phyloP scores from a whole-genome alignment of 2,888 invertebrate species.

The Gisinianus flammeolus region DNA sequence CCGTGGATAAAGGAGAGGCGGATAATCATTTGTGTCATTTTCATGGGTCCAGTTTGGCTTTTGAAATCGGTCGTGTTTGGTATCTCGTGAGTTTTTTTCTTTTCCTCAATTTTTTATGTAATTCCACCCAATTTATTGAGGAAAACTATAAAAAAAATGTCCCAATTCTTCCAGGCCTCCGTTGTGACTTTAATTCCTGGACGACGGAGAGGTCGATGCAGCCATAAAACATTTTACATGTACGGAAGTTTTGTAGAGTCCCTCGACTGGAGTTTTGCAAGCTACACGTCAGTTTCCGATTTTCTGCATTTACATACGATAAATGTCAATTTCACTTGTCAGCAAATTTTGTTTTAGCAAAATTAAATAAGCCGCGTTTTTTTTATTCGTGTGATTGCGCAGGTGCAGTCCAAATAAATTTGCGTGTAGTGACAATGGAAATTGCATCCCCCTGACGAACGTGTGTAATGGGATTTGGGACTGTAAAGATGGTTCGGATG shows the following conservation, averaged over 20 bases:
- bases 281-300: slow-evolving; percentile 3
- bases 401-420: slow-evolving; percentile 32
- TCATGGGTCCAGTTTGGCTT: slow-evolving; percentile 32
- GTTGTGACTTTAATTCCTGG: slow-evolving; percentile 34
- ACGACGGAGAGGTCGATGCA: slow-evolving; percentile 29
- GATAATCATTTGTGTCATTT: slow-evolving; percentile 31
- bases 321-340: too few relatives aligned
- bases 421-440: slow-evolving; percentile 19
- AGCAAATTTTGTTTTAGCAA: background rate
- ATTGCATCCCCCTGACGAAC: slow-evolving; percentile 20
- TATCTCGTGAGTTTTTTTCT: slow-evolving; percentile 20
- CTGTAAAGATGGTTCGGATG: slow-evolving; percentile 14
- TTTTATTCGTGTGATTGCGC: too few relatives aligned
- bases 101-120: too few relatives aligned
- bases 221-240: slow-evolving; percentile 29
- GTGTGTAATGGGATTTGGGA: slow-evolving; percentile 29
- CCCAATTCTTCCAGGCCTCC: too few relatives aligned
- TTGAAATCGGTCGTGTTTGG: slow-evolving; percentile 21
- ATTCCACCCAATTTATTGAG: too few relatives aligned
- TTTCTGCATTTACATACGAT: background rate
- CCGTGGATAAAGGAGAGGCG: slow-evolving; percentile 6
- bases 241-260: background rate
- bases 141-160: too few relatives aligned
- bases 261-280: slow-evolving; percentile 9
- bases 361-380: background rate